These are phyloP conservation scores for Scartelaos histophorus DNA, from an alignment of 2,113 vertebrate species.

Conservation along the genomic window DNA sequence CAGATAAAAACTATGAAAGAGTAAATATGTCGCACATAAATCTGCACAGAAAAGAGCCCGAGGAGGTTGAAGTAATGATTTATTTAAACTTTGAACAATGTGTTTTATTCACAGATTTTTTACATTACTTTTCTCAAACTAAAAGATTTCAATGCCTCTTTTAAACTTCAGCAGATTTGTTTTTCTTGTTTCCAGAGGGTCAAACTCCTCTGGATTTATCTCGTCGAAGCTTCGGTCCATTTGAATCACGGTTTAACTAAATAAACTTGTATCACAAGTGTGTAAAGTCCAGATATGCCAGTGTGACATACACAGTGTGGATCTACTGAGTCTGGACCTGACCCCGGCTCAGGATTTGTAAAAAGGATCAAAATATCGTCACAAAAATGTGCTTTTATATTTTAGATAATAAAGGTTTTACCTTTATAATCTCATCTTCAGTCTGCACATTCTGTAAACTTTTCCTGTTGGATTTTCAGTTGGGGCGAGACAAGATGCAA, in stretches of 20 bases:
- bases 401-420: too few species aligned
- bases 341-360: background rate
- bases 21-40: background rate
- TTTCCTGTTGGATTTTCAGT: too few species aligned
- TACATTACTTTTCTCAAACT: background rate
- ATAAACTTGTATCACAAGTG: slow-evolving; percentile 12
- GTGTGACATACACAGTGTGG: too few species aligned
- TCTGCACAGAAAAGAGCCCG: background rate
- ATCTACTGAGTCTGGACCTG: too few species aligned
- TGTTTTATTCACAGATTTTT: background rate
- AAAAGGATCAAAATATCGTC: background rate
- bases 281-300: background rate
- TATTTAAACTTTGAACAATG: slow-evolving; percentile 1
- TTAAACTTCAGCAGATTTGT: background rate
- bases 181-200: background rate
- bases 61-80: background rate
- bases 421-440: too few species aligned
- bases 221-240: background rate
- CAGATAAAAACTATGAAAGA: background rate
- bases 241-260: slow-evolving; percentile 3
- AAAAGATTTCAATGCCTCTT: background rate
- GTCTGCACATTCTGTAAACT: too few species aligned
- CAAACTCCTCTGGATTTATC: background rate
- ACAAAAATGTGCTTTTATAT: too few species aligned
- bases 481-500: too few species aligned